Evolutionary conservation across 2,888 invertebrate species (phyloP).

Genomic region (Trypoxylon attenuatum): DNA sequence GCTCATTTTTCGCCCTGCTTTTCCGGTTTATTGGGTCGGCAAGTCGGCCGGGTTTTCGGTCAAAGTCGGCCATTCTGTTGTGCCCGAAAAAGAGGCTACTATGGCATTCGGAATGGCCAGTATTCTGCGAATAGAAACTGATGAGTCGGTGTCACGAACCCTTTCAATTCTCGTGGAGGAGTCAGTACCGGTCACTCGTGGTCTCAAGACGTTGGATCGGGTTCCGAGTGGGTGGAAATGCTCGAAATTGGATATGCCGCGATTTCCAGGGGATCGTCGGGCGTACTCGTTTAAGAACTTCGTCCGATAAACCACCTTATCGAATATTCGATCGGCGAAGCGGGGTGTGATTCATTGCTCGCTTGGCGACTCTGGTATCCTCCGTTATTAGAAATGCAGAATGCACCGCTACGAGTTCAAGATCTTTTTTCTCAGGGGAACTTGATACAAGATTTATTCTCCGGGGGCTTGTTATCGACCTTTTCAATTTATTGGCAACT

Average conservation of each 20-base stretch:
- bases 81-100: too few relatives aligned
- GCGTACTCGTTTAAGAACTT: conserved; percentile 6
- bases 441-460: too few relatives aligned
- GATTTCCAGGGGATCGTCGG: conserved; percentile 7
- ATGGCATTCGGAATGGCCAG: too few relatives aligned
- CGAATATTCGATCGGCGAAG: conserved; percentile 15
- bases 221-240: conserved; percentile 34
- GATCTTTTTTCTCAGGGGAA: too few relatives aligned
- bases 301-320: conserved; percentile 36
- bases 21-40: conserved; percentile 60
- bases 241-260: conserved; percentile 35
- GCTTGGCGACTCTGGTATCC: background rate
- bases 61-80: too few relatives aligned
- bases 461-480: too few relatives aligned
- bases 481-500: too few relatives aligned
- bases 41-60: too few relatives aligned
- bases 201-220: conserved; percentile 5
- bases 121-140: too few relatives aligned
- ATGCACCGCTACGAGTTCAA: background rate
- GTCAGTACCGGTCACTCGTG: background rate
- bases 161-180: conserved; percentile 5
- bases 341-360: background rate
- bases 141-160: conserved; percentile 49
- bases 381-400: background rate
- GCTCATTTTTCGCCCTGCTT: conserved; percentile 38